Evolutionary conservation across 1,140 invertebrate species (phyloP).

Genomic region (Drosophila pseudoobscura): DNA sequence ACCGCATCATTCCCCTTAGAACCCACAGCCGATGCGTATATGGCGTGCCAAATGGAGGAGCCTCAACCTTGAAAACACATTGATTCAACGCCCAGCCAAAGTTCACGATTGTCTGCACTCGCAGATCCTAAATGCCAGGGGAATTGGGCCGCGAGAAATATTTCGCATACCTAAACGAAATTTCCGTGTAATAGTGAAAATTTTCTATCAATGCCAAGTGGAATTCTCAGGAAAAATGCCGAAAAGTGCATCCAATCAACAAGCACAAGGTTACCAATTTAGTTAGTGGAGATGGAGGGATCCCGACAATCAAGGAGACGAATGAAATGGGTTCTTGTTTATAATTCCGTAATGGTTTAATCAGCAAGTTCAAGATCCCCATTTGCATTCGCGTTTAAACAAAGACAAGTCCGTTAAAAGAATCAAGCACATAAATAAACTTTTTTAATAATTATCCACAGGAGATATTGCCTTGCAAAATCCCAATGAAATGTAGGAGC

Average conservation of each 20-base stretch:
- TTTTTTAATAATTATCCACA: constrained; percentile 38
- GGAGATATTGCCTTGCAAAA: constrained; percentile 15
- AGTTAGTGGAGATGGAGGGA: background rate
- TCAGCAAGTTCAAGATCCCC: constrained; percentile 38
- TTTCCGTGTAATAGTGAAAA: constrained; percentile 40
- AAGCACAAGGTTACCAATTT: constrained; percentile 31
- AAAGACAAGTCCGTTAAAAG: constrained; percentile 23
- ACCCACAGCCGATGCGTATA: constrained; percentile 48
- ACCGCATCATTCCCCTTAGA: background rate
- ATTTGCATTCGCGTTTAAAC: constrained; percentile 29
- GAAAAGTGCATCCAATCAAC: constrained; percentile 19
- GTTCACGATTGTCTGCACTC: constrained; percentile 5
- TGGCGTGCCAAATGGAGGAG: constrained; percentile 57
- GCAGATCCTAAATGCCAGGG: constrained; percentile 13
- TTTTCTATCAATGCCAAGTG: constrained; percentile 20
- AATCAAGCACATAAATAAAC: constrained; percentile 37
- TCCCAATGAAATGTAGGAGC: constrained; percentile 2
- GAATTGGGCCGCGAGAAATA: constrained; percentile 20
- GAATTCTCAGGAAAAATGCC: constrained; percentile 15
- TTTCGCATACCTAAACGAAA: constrained; percentile 45
- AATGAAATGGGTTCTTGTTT: constrained; percentile 10
- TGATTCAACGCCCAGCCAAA: constrained; percentile 19
- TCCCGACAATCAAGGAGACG: constrained; percentile 20
- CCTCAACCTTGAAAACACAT: constrained; percentile 53
- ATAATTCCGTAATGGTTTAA: constrained; percentile 28